Evolutionary conservation across 2,797 vertebrate genomes (phyloP), one percentile per base, ranked within the genome.

Genomic region (Octomys mimax): DNA sequence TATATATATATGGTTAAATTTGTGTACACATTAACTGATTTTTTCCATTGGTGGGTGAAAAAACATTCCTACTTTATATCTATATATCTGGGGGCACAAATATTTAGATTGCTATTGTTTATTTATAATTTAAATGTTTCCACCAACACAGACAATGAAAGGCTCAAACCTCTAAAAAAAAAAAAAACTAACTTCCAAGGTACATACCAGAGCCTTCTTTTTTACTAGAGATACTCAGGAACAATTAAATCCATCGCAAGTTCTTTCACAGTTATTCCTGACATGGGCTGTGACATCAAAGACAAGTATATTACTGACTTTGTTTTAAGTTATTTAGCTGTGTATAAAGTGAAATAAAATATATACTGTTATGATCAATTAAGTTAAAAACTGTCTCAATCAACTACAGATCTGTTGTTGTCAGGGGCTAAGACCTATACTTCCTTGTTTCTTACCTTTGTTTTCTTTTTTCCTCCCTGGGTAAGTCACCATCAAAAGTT

Each of bases 41-140:
- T 11, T 57, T 77, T 77, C 49, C 8, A 22, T 21, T 18, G 0
- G 36, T 31, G 0, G 5, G 24, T n/a, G 0, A 61, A 8, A 42
- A 85, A 71, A 10, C 70, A 49, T 61, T 70, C 13, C 12, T 26
- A 16, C 2, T 28, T 12, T 46, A 21, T 62, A n/a, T 70, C 33
- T 70, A 39, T 26, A 64, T 2, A 1, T 80, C 57, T 73, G 22
- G 21, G 82, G n/a, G 5, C 14, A 57, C 11, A 73, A 54, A 80
- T 16, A 86, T 16, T 49, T 79, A 13, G 14, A 46, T 5, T 59
- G 68, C 22, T 39, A 26, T 70, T 46, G 52, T 31, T 57, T 71
- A 14, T 39, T 21, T 10, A n/a, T 2, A 54, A 78, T 24, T 49
- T 80, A 16, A 2, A 80, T 1, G 70, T 5, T 75, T 87, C 21